Conservation (phyloP, 1,140 invertebrate species). For the Ips typographus region DNA sequence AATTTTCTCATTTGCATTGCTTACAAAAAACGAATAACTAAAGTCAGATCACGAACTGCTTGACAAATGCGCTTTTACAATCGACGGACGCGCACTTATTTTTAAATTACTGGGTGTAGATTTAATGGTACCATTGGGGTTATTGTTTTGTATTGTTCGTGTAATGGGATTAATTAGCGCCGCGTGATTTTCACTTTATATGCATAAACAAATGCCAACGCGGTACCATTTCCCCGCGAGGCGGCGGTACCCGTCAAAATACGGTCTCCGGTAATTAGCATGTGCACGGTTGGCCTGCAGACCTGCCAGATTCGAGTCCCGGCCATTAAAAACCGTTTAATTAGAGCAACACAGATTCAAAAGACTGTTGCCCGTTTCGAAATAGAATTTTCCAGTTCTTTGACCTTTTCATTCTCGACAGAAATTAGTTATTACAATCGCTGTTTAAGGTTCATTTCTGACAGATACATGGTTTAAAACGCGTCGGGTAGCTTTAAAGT, state of each 20-base stretch:
- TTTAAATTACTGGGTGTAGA: constrained; percentile 7
- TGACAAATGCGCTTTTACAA: not conserved
- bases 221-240: not conserved
- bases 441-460: too few relatives aligned
- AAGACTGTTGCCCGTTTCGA: not conserved
- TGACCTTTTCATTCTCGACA: too few relatives aligned
- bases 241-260: not conserved
- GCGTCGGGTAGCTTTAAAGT: too few relatives aligned
- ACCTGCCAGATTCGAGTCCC: constrained; percentile 6
- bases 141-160: constrained; percentile 7
- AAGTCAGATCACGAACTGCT: not conserved
- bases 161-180: not conserved
- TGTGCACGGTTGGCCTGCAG: not conserved
- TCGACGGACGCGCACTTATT: not conserved
- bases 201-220: not conserved
- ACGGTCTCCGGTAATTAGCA: not conserved
- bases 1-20: not conserved
- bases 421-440: too few relatives aligned
- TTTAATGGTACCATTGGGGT: constrained; percentile 6
- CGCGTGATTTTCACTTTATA: not conserved
- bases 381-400: not conserved
- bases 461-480: too few relatives aligned
- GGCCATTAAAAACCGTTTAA: constrained; percentile 17
- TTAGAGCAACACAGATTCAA: constrained; percentile 6
- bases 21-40: not conserved